Evolutionary conservation across 2,113 vertebrate species (phyloP), one percentile per base, ranked within the genome.

Genomic region (Dunckerocampus dactyliophorus): DNA sequence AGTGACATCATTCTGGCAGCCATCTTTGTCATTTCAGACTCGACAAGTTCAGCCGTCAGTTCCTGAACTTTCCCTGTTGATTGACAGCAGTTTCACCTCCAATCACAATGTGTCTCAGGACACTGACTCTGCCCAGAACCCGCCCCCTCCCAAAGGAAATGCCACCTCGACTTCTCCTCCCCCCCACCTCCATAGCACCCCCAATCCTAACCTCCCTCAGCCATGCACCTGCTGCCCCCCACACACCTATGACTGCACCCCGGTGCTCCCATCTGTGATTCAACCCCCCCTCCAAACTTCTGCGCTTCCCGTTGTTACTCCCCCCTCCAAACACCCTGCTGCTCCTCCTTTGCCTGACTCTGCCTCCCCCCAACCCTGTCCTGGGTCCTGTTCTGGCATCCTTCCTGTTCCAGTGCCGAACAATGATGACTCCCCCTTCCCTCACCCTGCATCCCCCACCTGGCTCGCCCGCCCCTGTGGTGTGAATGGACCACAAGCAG

Each of bases 61-160:
- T 63, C 97, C 97, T 1, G 97, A 99, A 70, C 91, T 99, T n/a
- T 99, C 97, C 0, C 83, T 99, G 72, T 88, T 99, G 65, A 89
- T 96, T 54, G 94, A 98, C 66, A n/a, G 59, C 74, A 80, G 75
- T 71, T 84, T 83, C 60, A 9, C 47, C n/a, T 71, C 69, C 62
- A 75, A 42, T 74, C 72, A 68, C 8, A 55, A 3, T 10, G 1
- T 0, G 9, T 0, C 66, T 37, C 82, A 75, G 34, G 55, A 77
- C 45, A 3, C 75, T 19, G 71, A 59, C 74, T 79, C 90, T n/a
- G 8, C 63, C 67, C 63, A 49, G 59, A 60, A 15, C 47, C 61
- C n/a, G 0, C 28, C 59, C 43, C 55, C 70, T 47, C 65, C 65
- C 10, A 0, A 20, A 8, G 17, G 50, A 66, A 64, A 20, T 48